These are phyloP conservation scores for Calyptommatus sinebrachiatus DNA, from an alignment of 2,113 vertebrate genomes.

Conservation along the genomic window DNA sequence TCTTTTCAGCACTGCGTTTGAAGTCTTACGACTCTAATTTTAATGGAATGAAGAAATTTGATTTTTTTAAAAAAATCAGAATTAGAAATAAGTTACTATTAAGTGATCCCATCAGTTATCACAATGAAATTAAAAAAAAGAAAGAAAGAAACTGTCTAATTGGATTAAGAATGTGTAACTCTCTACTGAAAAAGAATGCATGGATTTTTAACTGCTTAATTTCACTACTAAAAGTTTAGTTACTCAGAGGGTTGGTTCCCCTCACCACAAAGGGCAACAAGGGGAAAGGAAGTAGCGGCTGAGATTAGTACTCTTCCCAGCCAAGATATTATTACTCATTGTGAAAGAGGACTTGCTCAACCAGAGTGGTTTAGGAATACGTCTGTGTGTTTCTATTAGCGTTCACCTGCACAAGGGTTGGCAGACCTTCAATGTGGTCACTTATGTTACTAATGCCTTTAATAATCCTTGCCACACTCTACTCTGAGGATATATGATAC, in stretches of 20 bases:
- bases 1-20: neutral
- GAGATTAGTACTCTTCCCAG: neutral
- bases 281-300: neutral
- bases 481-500: slow-evolving; percentile 23
- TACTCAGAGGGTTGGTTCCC: neutral
- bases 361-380: neutral
- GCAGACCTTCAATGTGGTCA: slow-evolving; percentile 20
- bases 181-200: slow-evolving; percentile 29
- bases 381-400: neutral
- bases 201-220: neutral
- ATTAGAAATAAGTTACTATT: slow-evolving; percentile 55
- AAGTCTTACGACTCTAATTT: slow-evolving; percentile 32
- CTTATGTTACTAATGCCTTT: slow-evolving; percentile 20
- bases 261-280: neutral
- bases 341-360: slow-evolving; percentile 25
- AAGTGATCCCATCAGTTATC: slow-evolving; percentile 32
- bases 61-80: slow-evolving; percentile 34
- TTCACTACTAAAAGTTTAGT: neutral
- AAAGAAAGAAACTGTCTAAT: slow-evolving; percentile 10
- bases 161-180: neutral
- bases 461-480: neutral
- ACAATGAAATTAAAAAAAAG: neutral
- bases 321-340: neutral
- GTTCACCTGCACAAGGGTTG: slow-evolving; percentile 2
- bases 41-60: slow-evolving; percentile 59